Evolutionary conservation across 2,888 invertebrate species (phyloP).

Genomic region (Belgica antarctica): DNA sequence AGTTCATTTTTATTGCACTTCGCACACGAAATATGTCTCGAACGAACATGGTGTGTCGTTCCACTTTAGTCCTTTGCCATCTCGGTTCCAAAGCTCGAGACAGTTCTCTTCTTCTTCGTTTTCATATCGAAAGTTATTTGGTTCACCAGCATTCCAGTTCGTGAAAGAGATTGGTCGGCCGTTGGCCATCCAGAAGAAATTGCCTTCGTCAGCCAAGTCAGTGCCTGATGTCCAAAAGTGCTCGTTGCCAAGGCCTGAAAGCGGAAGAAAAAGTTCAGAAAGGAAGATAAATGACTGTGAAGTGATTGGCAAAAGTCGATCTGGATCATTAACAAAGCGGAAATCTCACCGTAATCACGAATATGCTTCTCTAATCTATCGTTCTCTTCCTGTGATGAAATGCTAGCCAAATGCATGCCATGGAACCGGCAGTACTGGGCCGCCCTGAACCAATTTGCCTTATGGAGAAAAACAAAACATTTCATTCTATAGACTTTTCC

Average conservation of each 20-base stretch:
- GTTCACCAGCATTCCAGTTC: slow-evolving; percentile 92
- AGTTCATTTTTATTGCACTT: slow-evolving; percentile 60
- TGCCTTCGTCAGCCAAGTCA: slow-evolving; percentile 85
- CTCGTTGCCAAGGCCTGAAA: slow-evolving; percentile 76
- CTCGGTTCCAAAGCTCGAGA: slow-evolving; percentile 83
- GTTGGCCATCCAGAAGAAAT: slow-evolving; percentile 91
- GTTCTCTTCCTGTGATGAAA: slow-evolving; percentile 86
- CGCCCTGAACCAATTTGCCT: slow-evolving; percentile 93
- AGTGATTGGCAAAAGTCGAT: background rate
- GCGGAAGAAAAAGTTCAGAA: background rate
- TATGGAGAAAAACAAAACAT: background rate
- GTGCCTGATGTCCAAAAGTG: slow-evolving; percentile 94
- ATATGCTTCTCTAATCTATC: slow-evolving; percentile 87
- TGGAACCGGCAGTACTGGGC: slow-evolving; percentile 90
- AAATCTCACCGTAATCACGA: slow-evolving; percentile 75
- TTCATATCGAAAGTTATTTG: slow-evolving; percentile 85
- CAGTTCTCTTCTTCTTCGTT: slow-evolving; percentile 93
- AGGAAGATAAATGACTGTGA: slow-evolving; percentile 22
- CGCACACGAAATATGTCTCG: slow-evolving; percentile 89
- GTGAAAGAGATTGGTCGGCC: slow-evolving; percentile 85
- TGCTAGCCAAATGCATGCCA: slow-evolving; percentile 89
- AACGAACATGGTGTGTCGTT: slow-evolving; percentile 92
- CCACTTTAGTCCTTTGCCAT: slow-evolving; percentile 89
- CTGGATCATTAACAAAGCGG: background rate
- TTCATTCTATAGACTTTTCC: background rate